Base-by-base conservation (phyloP, 2,113 vertebrate species). In the Centropristis striata region DNA sequence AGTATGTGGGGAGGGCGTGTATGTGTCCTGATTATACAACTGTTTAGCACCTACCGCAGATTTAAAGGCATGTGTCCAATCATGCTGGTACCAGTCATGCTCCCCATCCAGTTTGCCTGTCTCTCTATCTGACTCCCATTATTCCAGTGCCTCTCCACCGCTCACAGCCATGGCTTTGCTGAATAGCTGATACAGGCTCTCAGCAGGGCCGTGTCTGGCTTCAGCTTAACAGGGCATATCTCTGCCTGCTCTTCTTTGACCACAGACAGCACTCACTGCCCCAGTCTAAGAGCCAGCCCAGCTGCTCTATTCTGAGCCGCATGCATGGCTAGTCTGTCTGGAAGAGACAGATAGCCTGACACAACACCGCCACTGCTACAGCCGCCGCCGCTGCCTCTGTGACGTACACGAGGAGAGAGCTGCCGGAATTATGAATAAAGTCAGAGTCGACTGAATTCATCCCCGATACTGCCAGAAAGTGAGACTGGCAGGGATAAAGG, bases 261-360 rank as follows among this genome's bases (percentile, higher is more conserved):
- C 88, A 83, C 81, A 80, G 85, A 82, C 86, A 80, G 83, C 88
- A 82, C 86, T 86, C 83, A 60, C 63, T 59, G 75, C 64, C 76
- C 64, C 67, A 55, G 81, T 81, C 69, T 86, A 41, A 88, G 83
- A 89, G 83, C 72, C 83, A 63, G 65, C 57, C 76, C 76, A 68
- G 84, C 85, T 79, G 80, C 86, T 91, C 85, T 88, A 81, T 89
- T 92, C 85, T 86, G 86, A 88, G 88, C 71, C 58, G 54, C 88
- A 78, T 82, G 88, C 88, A 84, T 60, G 88, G 78, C 74, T 73
- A 54, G 81, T 75, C 87, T 76, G 86, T 90, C 88, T 89, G 88
- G 88, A 80, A 15, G 71, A 88, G 90, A 84, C 87, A 87, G 90
- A 92, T 91, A 91, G 86, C 65, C 77, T 74, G 83, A 89, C 87